phyloP scores from a whole-genome alignment of 2,797 vertebrate species.

The Tinamus major region DNA sequence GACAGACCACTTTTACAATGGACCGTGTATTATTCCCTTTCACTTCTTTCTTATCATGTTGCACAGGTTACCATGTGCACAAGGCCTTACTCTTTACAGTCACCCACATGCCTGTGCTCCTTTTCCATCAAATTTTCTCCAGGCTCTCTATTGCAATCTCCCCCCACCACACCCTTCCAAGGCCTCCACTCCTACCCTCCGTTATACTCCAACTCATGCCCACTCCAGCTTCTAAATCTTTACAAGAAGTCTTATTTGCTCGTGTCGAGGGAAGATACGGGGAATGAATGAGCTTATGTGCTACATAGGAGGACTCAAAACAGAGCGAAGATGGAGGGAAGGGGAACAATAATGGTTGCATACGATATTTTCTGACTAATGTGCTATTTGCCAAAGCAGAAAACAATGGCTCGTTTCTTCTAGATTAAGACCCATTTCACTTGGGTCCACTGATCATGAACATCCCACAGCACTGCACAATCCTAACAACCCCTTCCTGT shows the following conservation, averaged over 20 bases:
- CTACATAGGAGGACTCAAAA: neutral
- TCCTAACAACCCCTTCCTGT: neutral
- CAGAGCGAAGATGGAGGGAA: neutral
- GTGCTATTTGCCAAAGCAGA: neutral
- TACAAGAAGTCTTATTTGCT: neutral
- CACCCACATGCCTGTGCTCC: neutral
- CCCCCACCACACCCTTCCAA: neutral
- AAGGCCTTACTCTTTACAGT: neutral
- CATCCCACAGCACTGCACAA: neutral
- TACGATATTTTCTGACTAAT: neutral
- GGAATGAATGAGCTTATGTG: neutral
- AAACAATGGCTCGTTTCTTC: neutral
- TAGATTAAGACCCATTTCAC: neutral
- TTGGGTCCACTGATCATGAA: neutral
- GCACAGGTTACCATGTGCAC: too few relatives aligned
- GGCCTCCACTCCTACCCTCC: neutral
- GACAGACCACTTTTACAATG: neutral
- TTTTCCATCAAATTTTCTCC: neutral
- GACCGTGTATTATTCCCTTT: neutral
- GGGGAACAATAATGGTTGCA: neutral
- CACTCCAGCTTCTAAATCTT: neutral
- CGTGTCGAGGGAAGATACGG: neutral
- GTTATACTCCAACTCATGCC: rapidly evolving
- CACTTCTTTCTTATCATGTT: neutral
- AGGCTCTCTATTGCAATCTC: too few relatives aligned